A percentile compares a stretch with the other conserved stretches of the same genome.
Evolutionary conservation across 2,113 vertebrate species (phyloP).

Genomic region (Poecile atricapillus): DNA sequence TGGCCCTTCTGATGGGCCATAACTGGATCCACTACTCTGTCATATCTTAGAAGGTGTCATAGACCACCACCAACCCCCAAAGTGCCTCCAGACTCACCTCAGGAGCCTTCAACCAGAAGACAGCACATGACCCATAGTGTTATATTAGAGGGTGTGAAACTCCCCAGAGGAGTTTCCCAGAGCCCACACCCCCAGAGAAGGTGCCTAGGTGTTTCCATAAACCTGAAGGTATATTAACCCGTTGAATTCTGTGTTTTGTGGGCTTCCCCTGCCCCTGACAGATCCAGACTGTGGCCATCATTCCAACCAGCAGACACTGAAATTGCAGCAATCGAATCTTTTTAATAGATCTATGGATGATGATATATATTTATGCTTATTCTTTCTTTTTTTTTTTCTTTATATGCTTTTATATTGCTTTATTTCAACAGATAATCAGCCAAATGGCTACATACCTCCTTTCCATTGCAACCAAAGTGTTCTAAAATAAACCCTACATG

Average conservation of each 20-base stretch:
- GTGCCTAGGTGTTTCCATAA: background rate
- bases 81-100: background rate
- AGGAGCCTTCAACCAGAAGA: background rate
- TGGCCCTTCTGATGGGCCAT: fast-evolving
- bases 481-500: background rate
- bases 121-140: no score
- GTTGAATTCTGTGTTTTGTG: background rate
- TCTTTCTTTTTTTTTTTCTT: background rate
- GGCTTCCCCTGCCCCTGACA: background rate
- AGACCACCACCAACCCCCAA: background rate
- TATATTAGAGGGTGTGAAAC: background rate
- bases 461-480: background rate
- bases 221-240: no score
- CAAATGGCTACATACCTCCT: background rate
- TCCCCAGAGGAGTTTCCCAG: no score
- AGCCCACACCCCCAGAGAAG: background rate
- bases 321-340: background rate
- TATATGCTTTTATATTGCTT: background rate
- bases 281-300: background rate
- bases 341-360: background rate
- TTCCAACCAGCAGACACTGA: fast-evolving
- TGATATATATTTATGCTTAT: background rate
- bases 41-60: background rate
- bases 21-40: background rate
- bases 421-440: background rate